Base-by-base conservation (phyloP, 2,113 vertebrate genomes). In the Barnardius zonarius region DNA sequence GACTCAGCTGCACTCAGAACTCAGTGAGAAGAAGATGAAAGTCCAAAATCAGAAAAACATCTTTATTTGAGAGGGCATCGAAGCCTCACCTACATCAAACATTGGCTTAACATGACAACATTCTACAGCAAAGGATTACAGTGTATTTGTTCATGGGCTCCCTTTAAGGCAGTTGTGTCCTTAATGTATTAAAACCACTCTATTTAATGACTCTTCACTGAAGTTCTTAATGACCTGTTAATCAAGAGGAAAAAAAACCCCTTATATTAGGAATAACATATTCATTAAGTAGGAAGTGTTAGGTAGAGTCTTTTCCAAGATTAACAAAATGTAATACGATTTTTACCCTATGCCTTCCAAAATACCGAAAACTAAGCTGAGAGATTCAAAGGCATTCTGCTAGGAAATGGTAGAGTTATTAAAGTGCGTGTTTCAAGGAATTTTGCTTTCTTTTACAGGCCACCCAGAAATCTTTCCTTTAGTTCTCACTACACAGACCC, bases 381-480 rank as follows among this genome's bases (percentile, higher is more conserved):
- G 17, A 44, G 25, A 70, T 66, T 70, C 62, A 70, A 92, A 64
- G 44, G 54, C 64, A 69, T 74, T 66, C 25, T 80, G 15, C 33
- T 88, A 61, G 28, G 68, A 82, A 86, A 73, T 11, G 24, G 16
- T 63, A 49, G 35, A 43, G 6, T 20, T 93, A 44, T 41, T 62
- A 61, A 75, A 49, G 44, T 44, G 13, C 37, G 59, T 0, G 1
- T 37, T 39, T 59, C 25, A 59, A 69, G 17, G 49, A 48, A 84
- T 70, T 85, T 39, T 63, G 33, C 69, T 91, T 87, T 83, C 20
- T 93, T 74, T 88, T 39, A 70, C 91, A 99, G 99, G 95, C 93
- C 98, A 98, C 76, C 98, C 98, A 13, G 98, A 99, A 83, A 98
- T 99, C 94, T 97, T 98, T 90, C 99, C 99, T 48, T 68, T 99